Percentiles rank a stretch among this genome's conserved stretches.
Conservation (phyloP, 2,888 invertebrate species). For the Polylopha cassiicola region DNA sequence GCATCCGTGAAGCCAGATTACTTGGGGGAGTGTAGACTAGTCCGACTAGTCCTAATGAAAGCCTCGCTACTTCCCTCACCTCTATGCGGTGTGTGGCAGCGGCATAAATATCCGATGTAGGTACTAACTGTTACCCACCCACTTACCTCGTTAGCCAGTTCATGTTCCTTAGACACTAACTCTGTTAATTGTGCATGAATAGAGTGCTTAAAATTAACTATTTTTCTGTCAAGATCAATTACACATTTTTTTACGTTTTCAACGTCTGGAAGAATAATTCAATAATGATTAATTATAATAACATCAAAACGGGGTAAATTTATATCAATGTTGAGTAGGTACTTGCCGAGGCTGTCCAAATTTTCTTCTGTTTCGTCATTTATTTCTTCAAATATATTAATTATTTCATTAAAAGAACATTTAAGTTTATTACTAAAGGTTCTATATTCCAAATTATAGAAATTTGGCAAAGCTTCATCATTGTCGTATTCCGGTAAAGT, state of each 20-base stretch:
- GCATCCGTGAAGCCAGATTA: too few relatives aligned
- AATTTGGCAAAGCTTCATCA: conserved; percentile 22
- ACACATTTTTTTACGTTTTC: conserved; percentile 52
- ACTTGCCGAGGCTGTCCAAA: conserved; percentile 43
- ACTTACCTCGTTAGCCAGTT: conserved; percentile 40
- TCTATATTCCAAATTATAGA: conserved; percentile 30
- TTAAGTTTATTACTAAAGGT: conserved; percentile 34
- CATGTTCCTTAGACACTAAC: conserved; percentile 35
- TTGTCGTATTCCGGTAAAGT: conserved; percentile 23
- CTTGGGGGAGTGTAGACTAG: too few relatives aligned
- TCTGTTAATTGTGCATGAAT: conserved; percentile 45
- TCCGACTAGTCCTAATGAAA: too few relatives aligned
- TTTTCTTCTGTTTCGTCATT: conserved; percentile 38
- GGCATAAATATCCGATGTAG: background rate
- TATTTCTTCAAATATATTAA: conserved; percentile 50
- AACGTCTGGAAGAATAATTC: conserved; percentile 44
- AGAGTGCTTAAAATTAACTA: conserved; percentile 42
- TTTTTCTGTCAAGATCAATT: conserved; percentile 48
- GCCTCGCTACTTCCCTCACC: too few relatives aligned
- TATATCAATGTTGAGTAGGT: background rate
- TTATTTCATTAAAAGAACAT: conserved; percentile 38
- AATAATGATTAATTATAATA: background rate
- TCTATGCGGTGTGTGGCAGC: too few relatives aligned
- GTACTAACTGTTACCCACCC: background rate
- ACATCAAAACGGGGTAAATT: background rate